Conservation (phyloP, 2,113 vertebrate species). For the Phalacrocorax carbo region DNA sequence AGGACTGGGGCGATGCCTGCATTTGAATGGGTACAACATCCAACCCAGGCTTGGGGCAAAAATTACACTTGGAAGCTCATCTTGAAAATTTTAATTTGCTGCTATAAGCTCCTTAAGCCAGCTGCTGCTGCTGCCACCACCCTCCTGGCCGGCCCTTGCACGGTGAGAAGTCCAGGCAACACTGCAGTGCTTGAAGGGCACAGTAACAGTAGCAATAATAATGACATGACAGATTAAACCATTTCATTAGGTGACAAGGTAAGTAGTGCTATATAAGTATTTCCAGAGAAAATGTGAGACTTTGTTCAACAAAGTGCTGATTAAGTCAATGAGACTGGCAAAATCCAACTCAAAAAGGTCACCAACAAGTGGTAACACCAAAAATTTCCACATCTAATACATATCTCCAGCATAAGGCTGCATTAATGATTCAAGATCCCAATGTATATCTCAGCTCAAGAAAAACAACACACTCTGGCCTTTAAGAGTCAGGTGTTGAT, state of each 20-base stretch:
- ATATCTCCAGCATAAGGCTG: background rate
- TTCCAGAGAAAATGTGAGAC: background rate
- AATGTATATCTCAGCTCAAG: background rate
- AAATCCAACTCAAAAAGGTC: background rate
- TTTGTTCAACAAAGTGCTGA: background rate
- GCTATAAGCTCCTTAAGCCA: background rate
- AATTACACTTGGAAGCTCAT: background rate
- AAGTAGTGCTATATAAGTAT: background rate
- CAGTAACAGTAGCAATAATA: background rate
- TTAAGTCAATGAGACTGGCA: background rate
- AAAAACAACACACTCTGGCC: background rate
- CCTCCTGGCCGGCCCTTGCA: accelerated
- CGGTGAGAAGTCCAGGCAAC: accelerated
- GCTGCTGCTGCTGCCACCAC: background rate
- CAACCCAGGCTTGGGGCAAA: accelerated
- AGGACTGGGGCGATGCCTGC: background rate
- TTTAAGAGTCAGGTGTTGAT: background rate
- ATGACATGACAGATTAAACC: background rate
- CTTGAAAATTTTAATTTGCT: background rate
- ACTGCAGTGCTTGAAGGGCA: background rate
- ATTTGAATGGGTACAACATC: background rate
- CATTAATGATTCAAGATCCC: background rate
- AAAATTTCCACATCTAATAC: background rate
- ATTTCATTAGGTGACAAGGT: background rate
- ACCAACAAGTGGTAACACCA: background rate